Conservation (phyloP, 1,140 invertebrate species). For the Daktulosphaira vitifoliae region DNA sequence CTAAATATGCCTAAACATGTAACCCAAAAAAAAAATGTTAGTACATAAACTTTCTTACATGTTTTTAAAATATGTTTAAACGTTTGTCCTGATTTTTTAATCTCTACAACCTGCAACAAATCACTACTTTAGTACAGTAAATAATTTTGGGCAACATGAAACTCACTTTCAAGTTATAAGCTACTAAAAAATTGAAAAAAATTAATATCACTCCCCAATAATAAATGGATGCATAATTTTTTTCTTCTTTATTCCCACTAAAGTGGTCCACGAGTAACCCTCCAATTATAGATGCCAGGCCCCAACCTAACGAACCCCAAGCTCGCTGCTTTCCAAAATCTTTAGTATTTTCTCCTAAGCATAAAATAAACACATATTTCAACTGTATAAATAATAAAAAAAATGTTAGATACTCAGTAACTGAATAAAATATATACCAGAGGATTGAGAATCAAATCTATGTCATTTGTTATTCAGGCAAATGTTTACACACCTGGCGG, state of each 20-base stretch:
- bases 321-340: constrained; percentile 73
- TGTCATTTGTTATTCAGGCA: too few relatives aligned
- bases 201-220: constrained; percentile 61
- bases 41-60: background rate
- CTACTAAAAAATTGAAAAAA: constrained; percentile 58
- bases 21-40: constrained; percentile 55
- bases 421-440: too few relatives aligned
- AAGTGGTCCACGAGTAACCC: constrained; percentile 66
- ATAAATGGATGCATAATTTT: constrained; percentile 70
- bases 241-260: constrained; percentile 51
- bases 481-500: too few relatives aligned
- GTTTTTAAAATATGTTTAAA: constrained; percentile 10
- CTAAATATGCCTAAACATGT: constrained; percentile 74
- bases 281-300: constrained; percentile 60
- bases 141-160: too few relatives aligned
- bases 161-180: constrained; percentile 47
- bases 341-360: constrained; percentile 51
- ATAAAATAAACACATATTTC: background rate
- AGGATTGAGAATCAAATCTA: too few relatives aligned
- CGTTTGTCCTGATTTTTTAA: background rate
- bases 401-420: too few relatives aligned
- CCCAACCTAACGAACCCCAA: constrained; percentile 74
- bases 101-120: background rate
- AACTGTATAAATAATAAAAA: too few relatives aligned
- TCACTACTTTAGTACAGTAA: too few relatives aligned